Conservation (phyloP, 2,113 vertebrate species). For the Tinamus guttatus region DNA sequence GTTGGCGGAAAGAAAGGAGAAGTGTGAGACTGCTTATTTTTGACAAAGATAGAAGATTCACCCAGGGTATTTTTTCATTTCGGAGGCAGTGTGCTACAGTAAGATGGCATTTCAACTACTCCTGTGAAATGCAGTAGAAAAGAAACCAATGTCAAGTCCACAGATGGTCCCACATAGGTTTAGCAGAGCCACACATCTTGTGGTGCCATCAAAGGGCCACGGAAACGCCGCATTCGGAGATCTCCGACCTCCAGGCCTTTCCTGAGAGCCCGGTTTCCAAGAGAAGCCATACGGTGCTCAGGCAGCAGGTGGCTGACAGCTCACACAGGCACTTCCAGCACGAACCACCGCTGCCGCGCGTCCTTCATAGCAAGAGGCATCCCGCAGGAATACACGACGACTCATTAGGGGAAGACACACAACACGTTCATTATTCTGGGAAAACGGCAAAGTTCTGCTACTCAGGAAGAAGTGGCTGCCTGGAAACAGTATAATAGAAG, state of each 20-base stretch:
- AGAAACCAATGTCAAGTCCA: not conserved
- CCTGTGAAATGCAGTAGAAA: not conserved
- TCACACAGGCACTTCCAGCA: not conserved
- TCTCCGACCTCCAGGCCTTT: not conserved
- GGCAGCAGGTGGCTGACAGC: not conserved
- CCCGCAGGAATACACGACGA: rapidly evolving
- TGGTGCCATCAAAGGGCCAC: not conserved
- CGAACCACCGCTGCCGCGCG: not conserved
- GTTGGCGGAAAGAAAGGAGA: not conserved
- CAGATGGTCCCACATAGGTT: rapidly evolving
- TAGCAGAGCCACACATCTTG: not conserved
- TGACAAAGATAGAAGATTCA: not conserved
- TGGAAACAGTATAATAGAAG: not conserved
- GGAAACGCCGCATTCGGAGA: not conserved
- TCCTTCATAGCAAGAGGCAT: not conserved
- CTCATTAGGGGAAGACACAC: not conserved
- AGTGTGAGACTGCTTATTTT: not conserved
- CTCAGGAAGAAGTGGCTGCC: not conserved
- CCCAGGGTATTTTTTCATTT: not conserved
- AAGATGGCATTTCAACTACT: not conserved
- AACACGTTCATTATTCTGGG: not conserved
- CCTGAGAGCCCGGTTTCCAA: not conserved
- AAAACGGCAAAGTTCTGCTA: not conserved
- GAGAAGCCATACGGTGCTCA: not conserved
- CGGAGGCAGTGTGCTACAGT: not conserved